A percentile compares a stretch with the other conserved stretches of the same genome.
Evolutionary conservation across 2,797 vertebrate genomes (phyloP).

Genomic region (Furcifer pardalis): DNA sequence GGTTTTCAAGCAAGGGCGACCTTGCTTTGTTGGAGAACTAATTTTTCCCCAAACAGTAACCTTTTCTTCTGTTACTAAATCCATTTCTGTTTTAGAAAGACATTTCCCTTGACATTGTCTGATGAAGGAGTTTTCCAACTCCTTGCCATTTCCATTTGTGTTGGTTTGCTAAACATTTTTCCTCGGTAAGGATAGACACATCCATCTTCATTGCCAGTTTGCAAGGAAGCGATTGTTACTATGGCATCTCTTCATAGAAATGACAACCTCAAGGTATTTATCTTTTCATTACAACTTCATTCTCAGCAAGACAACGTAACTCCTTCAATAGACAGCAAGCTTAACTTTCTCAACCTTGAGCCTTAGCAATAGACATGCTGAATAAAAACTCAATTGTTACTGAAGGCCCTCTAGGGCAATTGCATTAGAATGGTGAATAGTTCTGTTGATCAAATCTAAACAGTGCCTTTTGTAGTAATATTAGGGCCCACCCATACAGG

Average conservation of each 20-base stretch:
- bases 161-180: not conserved
- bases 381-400: slow-evolving; percentile 64
- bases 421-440: slow-evolving; percentile 42
- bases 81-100: slow-evolving; percentile 6
- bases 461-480: slow-evolving; percentile 44
- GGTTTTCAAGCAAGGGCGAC: no score
- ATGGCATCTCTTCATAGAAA: not conserved
- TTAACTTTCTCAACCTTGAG: slow-evolving; percentile 45
- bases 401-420: slow-evolving; percentile 56
- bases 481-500: slow-evolving; percentile 26
- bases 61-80: slow-evolving; percentile 4
- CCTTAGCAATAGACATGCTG: slow-evolving; percentile 43
- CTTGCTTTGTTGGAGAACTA: not conserved
- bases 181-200: not conserved
- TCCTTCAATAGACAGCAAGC: slow-evolving; percentile 46
- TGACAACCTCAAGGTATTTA: slow-evolving; percentile 52
- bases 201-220: slow-evolving; percentile 13
- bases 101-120: not conserved
- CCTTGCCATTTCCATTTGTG: not conserved
- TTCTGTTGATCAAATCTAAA: slow-evolving; percentile 62
- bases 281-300: slow-evolving; percentile 62
- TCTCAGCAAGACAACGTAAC: slow-evolving; percentile 43
- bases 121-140: not conserved
- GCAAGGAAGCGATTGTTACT: not conserved
- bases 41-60: not conserved